These are phyloP conservation scores for Lepeophtheirus nordmannii DNA, from an alignment of 2,888 invertebrate species.

Conservation along the genomic window DNA sequence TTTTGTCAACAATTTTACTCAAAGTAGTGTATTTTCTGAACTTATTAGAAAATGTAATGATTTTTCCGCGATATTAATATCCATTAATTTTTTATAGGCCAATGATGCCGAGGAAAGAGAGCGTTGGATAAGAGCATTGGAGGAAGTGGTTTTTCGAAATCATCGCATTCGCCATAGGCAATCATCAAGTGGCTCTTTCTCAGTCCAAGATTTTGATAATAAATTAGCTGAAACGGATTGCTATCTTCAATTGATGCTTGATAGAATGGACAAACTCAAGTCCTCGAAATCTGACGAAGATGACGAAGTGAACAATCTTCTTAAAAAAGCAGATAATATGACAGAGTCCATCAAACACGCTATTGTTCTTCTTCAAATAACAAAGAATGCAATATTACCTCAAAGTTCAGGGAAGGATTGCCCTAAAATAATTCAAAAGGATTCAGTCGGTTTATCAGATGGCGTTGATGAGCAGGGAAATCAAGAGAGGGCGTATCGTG, in stretches of 20 bases:
- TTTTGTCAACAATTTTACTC: too few species aligned
- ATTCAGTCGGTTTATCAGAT: neutral
- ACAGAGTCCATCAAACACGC: constrained; percentile 95
- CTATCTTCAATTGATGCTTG: constrained; percentile 85
- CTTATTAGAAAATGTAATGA: too few species aligned
- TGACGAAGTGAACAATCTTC: constrained; percentile 25
- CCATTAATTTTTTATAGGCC: constrained; percentile 41
- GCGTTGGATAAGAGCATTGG: constrained; percentile 84
- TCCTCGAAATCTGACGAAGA: neutral
- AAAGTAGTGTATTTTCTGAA: too few species aligned
- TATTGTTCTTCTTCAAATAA: constrained; percentile 91
- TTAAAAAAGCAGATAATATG: constrained; percentile 48
- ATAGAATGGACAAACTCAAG: constrained; percentile 40
- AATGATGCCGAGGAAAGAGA: constrained; percentile 85
- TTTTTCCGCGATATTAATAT: too few species aligned
- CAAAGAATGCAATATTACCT: constrained; percentile 44
- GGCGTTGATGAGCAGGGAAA: too few species aligned
- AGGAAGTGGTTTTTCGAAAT: constrained; percentile 81
- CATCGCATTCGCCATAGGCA: constrained; percentile 34
- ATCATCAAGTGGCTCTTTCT: constrained; percentile 32
- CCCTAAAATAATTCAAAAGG: neutral
- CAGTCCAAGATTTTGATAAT: constrained; percentile 58
- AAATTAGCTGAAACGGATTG: constrained; percentile 88
- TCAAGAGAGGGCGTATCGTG: too few species aligned
- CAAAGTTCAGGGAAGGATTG: neutral